A percentile compares a stretch with the other conserved stretches of the same genome.
Evolutionary conservation across 2,113 vertebrate species (phyloP).

Genomic region (Melanerpes aurifrons): DNA sequence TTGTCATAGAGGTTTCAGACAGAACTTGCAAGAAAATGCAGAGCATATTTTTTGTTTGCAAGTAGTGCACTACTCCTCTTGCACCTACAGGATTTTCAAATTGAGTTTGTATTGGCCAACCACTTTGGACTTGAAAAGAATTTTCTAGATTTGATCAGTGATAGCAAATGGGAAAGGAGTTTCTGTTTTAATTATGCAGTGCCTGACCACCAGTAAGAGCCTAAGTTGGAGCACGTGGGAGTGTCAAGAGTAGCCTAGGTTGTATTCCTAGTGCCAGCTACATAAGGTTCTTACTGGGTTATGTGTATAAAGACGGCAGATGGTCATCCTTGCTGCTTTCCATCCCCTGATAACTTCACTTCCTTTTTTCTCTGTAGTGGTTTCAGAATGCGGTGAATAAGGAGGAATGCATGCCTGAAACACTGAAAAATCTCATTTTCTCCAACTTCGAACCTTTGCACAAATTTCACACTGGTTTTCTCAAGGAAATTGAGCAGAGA

Average conservation of each 20-base stretch:
- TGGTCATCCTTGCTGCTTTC: background rate
- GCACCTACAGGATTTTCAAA: background rate
- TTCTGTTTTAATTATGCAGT: background rate
- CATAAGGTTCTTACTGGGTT: background rate
- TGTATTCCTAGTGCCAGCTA: background rate
- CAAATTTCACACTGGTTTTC: constrained; percentile 94
- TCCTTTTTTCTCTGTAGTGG: constrained; percentile 76
- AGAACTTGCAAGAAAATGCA: background rate
- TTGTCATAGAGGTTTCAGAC: background rate
- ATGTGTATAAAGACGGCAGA: background rate
- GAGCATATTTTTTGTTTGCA: background rate
- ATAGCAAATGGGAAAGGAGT: background rate
- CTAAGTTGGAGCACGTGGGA: background rate
- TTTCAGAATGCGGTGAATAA: constrained; percentile 87
- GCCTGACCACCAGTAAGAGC: background rate
- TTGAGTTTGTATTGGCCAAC: background rate
- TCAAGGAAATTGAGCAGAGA: constrained; percentile 96
- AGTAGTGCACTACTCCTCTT: background rate
- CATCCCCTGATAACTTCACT: background rate
- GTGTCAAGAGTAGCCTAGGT: background rate
- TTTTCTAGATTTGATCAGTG: background rate
- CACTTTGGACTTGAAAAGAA: background rate
- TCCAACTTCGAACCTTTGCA: constrained; percentile 94
- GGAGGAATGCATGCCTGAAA: constrained; percentile 89
- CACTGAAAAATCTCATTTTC: constrained; percentile 86